Evolutionary conservation across 2,888 invertebrate genomes (phyloP).

Genomic region (Colletes collaris): DNA sequence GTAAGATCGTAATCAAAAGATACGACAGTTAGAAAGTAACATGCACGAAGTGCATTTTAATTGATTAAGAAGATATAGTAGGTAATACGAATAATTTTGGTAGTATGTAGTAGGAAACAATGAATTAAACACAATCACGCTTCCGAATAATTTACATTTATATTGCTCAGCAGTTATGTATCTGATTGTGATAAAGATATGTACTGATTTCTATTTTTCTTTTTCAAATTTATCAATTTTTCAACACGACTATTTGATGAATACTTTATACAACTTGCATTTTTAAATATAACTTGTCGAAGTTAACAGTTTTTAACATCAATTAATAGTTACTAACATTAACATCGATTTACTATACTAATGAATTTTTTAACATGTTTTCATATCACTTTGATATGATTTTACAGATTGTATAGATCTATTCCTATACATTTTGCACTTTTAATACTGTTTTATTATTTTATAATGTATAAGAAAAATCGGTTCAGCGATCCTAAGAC

Average conservation of each 20-base stretch:
- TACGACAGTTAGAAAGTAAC: slow-evolving; percentile 28
- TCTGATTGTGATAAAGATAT: slow-evolving; percentile 13
- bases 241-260: not conserved
- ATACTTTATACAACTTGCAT: slow-evolving; percentile 30
- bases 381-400: slow-evolving; percentile 20
- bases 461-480: slow-evolving; percentile 24
- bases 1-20: slow-evolving; percentile 27
- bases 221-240: slow-evolving; percentile 8
- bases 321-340: not conserved
- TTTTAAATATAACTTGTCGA: slow-evolving; percentile 24
- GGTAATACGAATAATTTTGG: slow-evolving; percentile 20
- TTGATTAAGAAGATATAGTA: slow-evolving; percentile 11
- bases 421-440: slow-evolving; percentile 43
- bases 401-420: slow-evolving; percentile 33
- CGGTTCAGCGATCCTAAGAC: slow-evolving; percentile 43
- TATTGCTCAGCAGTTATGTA: slow-evolving; percentile 23
- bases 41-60: slow-evolving; percentile 46
- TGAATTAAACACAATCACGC: slow-evolving; percentile 28
- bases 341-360: not conserved
- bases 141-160: slow-evolving; percentile 32
- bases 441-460: slow-evolving; percentile 26
- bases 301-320: slow-evolving; percentile 1
- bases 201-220: not conserved
- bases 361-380: slow-evolving; percentile 17
- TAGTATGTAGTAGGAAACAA: slow-evolving; percentile 28